Base-by-base conservation (phyloP, 2,113 vertebrate genomes). In the Nesogale talazaci region DNA sequence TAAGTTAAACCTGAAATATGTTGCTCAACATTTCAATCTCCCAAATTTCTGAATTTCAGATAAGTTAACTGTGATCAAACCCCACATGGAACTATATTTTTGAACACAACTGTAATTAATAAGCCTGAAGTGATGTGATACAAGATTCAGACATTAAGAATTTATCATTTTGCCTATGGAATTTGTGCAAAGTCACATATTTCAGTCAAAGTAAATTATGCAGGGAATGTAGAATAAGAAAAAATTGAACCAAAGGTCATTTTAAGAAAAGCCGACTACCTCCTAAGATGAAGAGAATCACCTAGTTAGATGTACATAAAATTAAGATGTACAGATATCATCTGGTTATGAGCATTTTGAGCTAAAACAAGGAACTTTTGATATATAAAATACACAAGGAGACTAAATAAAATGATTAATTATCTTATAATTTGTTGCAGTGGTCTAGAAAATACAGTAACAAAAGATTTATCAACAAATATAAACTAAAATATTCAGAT, bases 41-140 rank as follows among this genome's bases (percentile, higher is more conserved):
- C 42, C 75, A 36, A 76, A 83, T 90, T 79, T 82, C 83, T 75
- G 5, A 83, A 77, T 34, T 20, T 46, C 94, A n/a, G 3, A 12
- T 90, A 52, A 90, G 77, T 80, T 80, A 97, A 75, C 57, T 42
- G 76, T 85, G 27, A 25, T 1, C 12, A 42, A 83, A 69, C 5
- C 22, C 52, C 34, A 67, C 1, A 0, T 36, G 25, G 16, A 82
- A 23, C 1, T 83, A 52, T 79, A 23, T 69, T 63, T 27, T 3
- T 63, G 29, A 95, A 59, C 1, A 80, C 4, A 70, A 2, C 80
- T 69, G 94, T 9, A 56, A n/a, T 59, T 36, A 91, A 17, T 7
- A 9, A 80, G 79, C 59, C 63, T 83, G 34, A 89, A 40, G 7
- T 8, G 2, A 81, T 4, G 34, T 67, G 22, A 40, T 22, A 34